Evolutionary conservation across 2,797 vertebrate genomes (phyloP).

Genomic region (Peromyscus attwateri): DNA sequence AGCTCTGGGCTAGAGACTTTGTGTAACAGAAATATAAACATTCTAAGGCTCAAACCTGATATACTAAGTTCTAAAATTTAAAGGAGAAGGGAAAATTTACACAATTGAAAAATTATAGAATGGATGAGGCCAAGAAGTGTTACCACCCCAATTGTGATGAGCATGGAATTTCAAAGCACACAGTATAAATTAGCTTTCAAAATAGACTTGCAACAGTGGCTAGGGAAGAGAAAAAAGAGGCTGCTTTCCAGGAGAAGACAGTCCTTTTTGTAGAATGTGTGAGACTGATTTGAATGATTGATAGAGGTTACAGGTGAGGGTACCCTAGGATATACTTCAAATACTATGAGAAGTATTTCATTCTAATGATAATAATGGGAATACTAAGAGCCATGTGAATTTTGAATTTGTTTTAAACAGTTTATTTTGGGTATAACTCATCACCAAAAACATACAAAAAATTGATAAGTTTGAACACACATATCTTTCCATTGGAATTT

Average conservation of each 20-base stretch:
- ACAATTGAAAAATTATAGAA: slow-evolving; percentile 34
- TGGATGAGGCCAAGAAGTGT: background rate
- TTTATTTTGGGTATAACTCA: background rate
- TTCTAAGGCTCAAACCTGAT: background rate
- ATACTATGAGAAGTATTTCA: slow-evolving; percentile 33
- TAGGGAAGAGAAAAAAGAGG: slow-evolving; percentile 17
- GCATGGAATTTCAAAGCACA: slow-evolving; percentile 25
- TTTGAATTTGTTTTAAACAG: background rate
- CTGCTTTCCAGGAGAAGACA: background rate
- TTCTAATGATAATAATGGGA: background rate
- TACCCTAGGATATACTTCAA: background rate
- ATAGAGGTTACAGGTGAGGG: background rate
- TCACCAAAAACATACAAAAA: background rate
- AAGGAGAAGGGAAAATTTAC: background rate
- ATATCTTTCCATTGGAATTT: background rate
- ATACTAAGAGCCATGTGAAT: background rate
- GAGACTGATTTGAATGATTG: slow-evolving; percentile 16
- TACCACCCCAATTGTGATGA: background rate
- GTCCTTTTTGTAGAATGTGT: background rate
- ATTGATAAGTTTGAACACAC: background rate
- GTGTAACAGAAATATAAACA: slow-evolving; percentile 53
- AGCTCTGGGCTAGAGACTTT: slow-evolving; percentile 37
- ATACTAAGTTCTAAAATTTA: slow-evolving; percentile 56
- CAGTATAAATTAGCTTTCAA: background rate
- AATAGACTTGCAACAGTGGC: slow-evolving; percentile 13